phyloP scores from a whole-genome alignment of 2,797 vertebrate genomes.

The Cynopterus sphinx region DNA sequence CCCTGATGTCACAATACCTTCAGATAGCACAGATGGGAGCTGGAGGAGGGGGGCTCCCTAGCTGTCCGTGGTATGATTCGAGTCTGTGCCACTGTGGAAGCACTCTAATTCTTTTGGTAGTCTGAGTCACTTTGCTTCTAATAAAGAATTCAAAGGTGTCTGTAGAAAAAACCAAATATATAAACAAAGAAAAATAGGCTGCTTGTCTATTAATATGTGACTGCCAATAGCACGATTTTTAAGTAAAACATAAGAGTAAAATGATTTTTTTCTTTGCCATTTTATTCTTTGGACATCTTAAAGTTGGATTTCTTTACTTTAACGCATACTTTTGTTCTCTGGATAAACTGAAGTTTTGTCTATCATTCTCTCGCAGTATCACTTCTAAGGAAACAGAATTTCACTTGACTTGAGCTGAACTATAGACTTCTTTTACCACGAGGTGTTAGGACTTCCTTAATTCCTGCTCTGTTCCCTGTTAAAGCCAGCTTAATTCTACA shows the following conservation, averaged over 20 bases:
- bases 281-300: slow-evolving; percentile 29
- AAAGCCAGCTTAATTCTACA: not conserved
- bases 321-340: not conserved
- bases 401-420: not conserved
- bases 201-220: not conserved
- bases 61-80: not conserved
- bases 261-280: not conserved
- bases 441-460: not conserved
- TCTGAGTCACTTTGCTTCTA: slow-evolving; percentile 26
- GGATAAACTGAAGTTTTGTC: not conserved
- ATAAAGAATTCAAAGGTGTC: slow-evolving; percentile 47
- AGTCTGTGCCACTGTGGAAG: not conserved
- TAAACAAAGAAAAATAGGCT: slow-evolving; percentile 13
- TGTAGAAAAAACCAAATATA: slow-evolving; percentile 47
- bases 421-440: not conserved
- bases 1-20: not conserved
- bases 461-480: not conserved
- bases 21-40: not conserved
- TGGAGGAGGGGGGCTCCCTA: not conserved
- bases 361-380: not conserved
- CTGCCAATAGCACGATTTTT: not conserved
- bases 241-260: not conserved
- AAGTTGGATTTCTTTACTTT: not conserved
- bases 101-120: slow-evolving; percentile 34
- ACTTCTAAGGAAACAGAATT: slow-evolving; percentile 6